These are phyloP conservation scores for Rhynchomys soricoides DNA, from an alignment of 2,113 vertebrate genomes.

Conservation along the genomic window DNA sequence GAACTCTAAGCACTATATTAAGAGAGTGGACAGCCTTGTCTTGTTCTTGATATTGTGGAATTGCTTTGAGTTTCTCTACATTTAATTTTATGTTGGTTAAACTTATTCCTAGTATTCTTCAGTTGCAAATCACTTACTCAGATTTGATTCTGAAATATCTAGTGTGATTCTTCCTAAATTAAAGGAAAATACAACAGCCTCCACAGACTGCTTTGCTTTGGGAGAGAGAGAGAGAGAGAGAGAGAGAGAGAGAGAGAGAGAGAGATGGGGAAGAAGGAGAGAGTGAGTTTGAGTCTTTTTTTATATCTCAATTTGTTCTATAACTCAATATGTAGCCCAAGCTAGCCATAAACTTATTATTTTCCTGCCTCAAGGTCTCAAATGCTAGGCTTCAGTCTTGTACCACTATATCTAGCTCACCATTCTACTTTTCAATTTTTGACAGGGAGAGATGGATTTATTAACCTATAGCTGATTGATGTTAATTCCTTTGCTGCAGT, in stretches of 20 bases:
- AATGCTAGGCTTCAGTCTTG: not conserved
- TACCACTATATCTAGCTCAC: not conserved
- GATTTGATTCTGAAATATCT: not conserved
- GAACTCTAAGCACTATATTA: not conserved
- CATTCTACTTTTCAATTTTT: not conserved
- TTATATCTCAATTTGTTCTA: not conserved
- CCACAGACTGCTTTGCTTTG: not conserved
- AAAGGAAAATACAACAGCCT: not conserved
- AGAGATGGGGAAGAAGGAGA: too few relatives aligned
- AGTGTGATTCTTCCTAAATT: not conserved
- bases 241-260: not conserved
- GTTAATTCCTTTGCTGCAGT: not conserved
- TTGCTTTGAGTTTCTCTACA: not conserved
- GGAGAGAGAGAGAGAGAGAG: too few relatives aligned
- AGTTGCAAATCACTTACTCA: not conserved
- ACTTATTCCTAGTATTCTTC: not conserved
- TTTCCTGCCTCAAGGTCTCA: not conserved
- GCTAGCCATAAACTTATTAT: not conserved
- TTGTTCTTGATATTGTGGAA: not conserved
- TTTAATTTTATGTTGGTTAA: not conserved
- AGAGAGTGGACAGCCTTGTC: not conserved
- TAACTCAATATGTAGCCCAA: not conserved
- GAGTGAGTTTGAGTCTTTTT: too few relatives aligned
- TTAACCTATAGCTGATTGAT: not conserved
- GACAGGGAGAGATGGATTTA: not conserved